Evolutionary conservation across 2,113 vertebrate genomes (phyloP), one percentile per base, ranked within the genome.

Genomic region (Heteronetta atricapilla): DNA sequence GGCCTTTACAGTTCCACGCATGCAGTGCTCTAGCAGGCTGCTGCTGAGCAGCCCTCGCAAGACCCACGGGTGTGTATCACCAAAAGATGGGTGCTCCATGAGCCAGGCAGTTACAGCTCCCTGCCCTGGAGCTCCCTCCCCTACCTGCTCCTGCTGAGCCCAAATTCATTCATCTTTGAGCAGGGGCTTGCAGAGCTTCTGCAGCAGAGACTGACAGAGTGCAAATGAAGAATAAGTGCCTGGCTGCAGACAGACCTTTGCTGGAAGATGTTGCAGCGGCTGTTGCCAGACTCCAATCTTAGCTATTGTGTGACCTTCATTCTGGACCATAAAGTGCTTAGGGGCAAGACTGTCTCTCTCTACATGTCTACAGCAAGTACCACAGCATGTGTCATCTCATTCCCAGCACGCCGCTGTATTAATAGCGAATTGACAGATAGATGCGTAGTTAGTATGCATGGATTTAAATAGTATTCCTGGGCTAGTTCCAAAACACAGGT

Each of bases 401-500:
- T n/a, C 55, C 90, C 86, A 75, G 48, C 22, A 6, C 6, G 64
- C 20, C 8, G 15, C 42, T 20, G 0, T 5, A 3, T 6, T 31
- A 88, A 22, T 6, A 63, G 21, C 0, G 46, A 69, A 20, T 5
- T 34, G 63, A 42, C 90, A 80, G 72, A 10, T 4, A 88, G 86
- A 55, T 4, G 73, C 58, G 9, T 4, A 18, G 76, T 93, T 48
- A 42, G 44, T 3, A 74, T 36, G 29, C 85, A 28, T 0, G 5
- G 76, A 48, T n/a, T 56, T 53, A 75, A 93, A 93, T 23, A 16
- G 62, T 14, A 36, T 72, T 92, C 69, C 94, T 94, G 91, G 81
- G 83, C 34, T 25, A n/a, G 81, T 8, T 94, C 91, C 91, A 87
- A 89, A 94, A 82, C 80, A 69, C 91, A 93, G 95, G 94, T 97